Evolutionary conservation across 2,888 invertebrate species (phyloP).

Genomic region (Drosophila maculinotata): DNA sequence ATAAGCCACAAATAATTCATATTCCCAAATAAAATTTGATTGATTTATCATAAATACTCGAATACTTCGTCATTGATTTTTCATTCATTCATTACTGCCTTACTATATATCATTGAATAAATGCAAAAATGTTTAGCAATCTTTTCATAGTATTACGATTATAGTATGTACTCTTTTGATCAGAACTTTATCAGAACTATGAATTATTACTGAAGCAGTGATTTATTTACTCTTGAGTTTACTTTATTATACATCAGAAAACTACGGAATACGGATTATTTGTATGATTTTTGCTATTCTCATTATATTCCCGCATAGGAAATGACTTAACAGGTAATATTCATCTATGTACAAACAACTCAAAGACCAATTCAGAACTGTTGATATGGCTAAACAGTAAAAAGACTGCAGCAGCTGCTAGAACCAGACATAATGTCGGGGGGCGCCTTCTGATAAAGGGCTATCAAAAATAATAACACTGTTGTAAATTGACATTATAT

Average conservation of each 20-base stretch:
- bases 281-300: too few relatives aligned
- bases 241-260: too few relatives aligned
- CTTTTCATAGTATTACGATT: neutral
- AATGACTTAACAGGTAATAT: constrained; percentile 19
- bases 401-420: constrained; percentile 21
- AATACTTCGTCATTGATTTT: constrained; percentile 23
- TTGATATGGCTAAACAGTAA: constrained; percentile 10
- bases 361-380: constrained; percentile 17
- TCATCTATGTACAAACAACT: neutral
- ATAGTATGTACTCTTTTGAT: too few relatives aligned
- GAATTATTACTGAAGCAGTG: constrained; percentile 14
- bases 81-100: constrained; percentile 4
- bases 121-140: neutral
- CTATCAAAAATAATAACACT: constrained; percentile 14
- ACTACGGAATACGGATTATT: too few relatives aligned
- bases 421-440: constrained; percentile 25
- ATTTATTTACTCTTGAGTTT: neutral
- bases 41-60: constrained; percentile 18
- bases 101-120: constrained; percentile 13
- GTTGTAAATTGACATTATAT: constrained; percentile 20
- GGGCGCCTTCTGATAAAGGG: constrained; percentile 21
- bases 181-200: neutral
- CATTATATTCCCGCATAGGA: neutral
- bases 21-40: constrained; percentile 16
- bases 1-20: neutral